Evolutionary conservation across 2,888 invertebrate genomes (phyloP).

Genomic region (Fabriciana adippe): DNA sequence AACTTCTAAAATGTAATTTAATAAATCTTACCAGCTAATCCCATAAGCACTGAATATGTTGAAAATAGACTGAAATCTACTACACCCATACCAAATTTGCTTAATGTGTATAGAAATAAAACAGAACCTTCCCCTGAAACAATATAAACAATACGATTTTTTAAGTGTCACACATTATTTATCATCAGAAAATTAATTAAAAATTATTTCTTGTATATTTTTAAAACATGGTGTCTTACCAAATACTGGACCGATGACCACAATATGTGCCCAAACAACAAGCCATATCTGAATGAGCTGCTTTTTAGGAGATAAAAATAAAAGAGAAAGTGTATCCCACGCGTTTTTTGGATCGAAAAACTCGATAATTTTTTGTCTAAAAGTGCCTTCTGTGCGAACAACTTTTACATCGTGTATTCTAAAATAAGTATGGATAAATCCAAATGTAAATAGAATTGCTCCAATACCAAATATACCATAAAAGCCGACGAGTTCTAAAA

Average conservation of each 20-base stretch:
- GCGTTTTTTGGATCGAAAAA: slow-evolving; percentile 68
- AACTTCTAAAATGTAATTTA: not conserved
- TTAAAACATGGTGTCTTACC: slow-evolving; percentile 55
- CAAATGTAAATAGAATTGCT: slow-evolving; percentile 58
- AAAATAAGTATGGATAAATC: slow-evolving; percentile 62
- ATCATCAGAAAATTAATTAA: no score
- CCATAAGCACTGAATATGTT: slow-evolving; percentile 74
- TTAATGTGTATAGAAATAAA: slow-evolving; percentile 72
- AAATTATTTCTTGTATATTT: no score
- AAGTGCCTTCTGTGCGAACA: slow-evolving; percentile 54
- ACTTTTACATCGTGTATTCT: slow-evolving; percentile 65
- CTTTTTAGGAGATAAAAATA: slow-evolving; percentile 56
- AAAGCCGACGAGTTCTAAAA: slow-evolving; percentile 71
- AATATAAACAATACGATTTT: no score
- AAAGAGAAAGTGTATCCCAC: slow-evolving; percentile 68
- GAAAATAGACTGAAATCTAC: slow-evolving; percentile 77
- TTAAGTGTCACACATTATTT: no score
- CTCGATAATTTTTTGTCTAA: slow-evolving; percentile 49
- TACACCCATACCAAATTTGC: slow-evolving; percentile 77
- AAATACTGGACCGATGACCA: slow-evolving; percentile 69
- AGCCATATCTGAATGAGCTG: slow-evolving; percentile 59
- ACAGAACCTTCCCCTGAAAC: slow-evolving; percentile 78
- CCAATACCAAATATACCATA: slow-evolving; percentile 70
- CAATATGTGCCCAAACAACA: slow-evolving; percentile 66
- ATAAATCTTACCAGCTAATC: slow-evolving; percentile 68